Percentiles rank a stretch among this genome's conserved stretches.
Conservation (phyloP, 2,113 vertebrate genomes). For the Brachyhypopomus occidentalis region DNA sequence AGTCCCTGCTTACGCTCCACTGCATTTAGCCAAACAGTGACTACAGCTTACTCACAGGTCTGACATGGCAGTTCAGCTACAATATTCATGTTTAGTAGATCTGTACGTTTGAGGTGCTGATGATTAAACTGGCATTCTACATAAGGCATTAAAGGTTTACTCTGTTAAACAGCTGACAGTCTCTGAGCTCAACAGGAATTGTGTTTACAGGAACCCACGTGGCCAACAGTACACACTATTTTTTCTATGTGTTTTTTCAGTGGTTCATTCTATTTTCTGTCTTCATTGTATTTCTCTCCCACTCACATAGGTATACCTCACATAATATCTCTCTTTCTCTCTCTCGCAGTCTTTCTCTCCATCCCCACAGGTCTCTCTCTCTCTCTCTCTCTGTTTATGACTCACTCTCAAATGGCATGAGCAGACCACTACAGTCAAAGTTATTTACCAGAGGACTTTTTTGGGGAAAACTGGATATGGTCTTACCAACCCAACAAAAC, state of each 20-base stretch:
- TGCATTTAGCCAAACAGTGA: background rate
- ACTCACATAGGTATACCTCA: background rate
- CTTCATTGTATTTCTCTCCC: background rate
- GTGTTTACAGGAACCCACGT: slow-evolving; percentile 20
- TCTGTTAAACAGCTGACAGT: background rate
- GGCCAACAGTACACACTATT: background rate
- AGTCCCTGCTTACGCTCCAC: background rate
- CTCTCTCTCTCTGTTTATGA: background rate
- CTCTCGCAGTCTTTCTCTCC: background rate
- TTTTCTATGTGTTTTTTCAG: background rate
- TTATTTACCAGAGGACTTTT: background rate
- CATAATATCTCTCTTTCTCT: background rate
- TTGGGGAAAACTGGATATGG: background rate
- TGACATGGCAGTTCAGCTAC: background rate
- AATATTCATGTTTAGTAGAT: background rate
- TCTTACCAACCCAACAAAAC: background rate
- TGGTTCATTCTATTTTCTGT: background rate
- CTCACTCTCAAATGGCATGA: background rate
- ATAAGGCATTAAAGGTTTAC: slow-evolving; percentile 19
- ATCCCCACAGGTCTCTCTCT: background rate
- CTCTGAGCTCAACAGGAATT: background rate
- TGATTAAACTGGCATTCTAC: slow-evolving; percentile 3
- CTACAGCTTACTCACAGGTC: background rate
- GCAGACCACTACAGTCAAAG: background rate
- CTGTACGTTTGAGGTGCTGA: slow-evolving; percentile 19